Evolutionary conservation across 2,888 invertebrate genomes (phyloP).

Genomic region (Apomyelois bistriatella): DNA sequence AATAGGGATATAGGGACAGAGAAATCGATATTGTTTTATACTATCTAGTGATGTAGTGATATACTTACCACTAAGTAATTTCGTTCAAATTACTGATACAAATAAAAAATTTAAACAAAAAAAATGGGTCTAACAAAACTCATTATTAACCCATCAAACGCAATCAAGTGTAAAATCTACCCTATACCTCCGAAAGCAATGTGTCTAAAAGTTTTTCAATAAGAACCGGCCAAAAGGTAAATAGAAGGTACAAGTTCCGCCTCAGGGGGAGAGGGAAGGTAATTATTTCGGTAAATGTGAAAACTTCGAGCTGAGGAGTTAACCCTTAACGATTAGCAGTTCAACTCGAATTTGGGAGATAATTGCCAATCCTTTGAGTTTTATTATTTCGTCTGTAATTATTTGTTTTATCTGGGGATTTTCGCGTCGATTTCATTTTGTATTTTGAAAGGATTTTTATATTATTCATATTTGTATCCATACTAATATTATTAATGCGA

Average conservation of each 20-base stretch:
- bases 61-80: no score
- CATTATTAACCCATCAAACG: constrained; percentile 8
- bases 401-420: constrained; percentile 1
- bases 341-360: constrained; percentile 37
- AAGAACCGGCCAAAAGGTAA: constrained; percentile 61
- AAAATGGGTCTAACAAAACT: neutral
- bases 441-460: neutral
- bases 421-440: neutral
- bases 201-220: constrained; percentile 72
- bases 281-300: constrained; percentile 74
- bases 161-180: constrained; percentile 22
- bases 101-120: no score
- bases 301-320: constrained; percentile 54
- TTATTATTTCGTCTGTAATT: constrained; percentile 12
- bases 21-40: no score
- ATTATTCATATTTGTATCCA: no score
- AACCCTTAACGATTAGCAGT: constrained; percentile 62
- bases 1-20: no score
- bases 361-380: constrained; percentile 39
- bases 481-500: no score
- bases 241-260: constrained; percentile 36
- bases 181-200: constrained; percentile 40
- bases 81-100: no score
- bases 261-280: constrained; percentile 37
- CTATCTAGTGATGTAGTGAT: no score